A percentile compares a stretch with the other conserved stretches of the same genome.
These are phyloP conservation scores for Molossus molossus DNA, from an alignment of 2,797 vertebrate genomes.

Conservation along the genomic window DNA sequence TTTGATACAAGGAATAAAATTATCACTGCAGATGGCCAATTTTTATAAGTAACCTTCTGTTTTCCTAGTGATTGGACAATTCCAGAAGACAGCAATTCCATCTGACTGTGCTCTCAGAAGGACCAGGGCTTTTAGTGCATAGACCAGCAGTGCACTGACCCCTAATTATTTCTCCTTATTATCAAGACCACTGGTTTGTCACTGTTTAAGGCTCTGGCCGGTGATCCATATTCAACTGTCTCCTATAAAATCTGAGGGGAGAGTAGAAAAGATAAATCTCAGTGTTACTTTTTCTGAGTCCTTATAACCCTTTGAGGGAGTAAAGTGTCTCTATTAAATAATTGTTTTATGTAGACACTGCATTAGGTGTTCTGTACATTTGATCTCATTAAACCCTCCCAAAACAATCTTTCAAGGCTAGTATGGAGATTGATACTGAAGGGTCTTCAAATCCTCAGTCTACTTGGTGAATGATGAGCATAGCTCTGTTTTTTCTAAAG, in stretches of 20 bases:
- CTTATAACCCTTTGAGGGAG: background rate
- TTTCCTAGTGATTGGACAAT: background rate
- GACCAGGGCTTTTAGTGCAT: background rate
- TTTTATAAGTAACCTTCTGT: constrained; percentile 1
- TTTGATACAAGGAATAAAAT: background rate
- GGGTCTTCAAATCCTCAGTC: background rate
- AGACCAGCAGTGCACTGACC: background rate
- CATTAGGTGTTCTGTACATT: background rate
- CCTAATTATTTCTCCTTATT: background rate
- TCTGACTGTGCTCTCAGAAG: background rate
- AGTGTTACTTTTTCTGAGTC: background rate
- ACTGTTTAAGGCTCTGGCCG: background rate
- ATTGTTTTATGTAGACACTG: background rate
- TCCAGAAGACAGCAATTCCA: background rate
- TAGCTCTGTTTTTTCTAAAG: constrained; percentile 19
- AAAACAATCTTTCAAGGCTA: background rate
- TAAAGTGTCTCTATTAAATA: background rate
- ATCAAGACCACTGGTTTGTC: constrained; percentile 1
- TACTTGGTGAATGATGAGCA: background rate
- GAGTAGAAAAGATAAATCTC: background rate
- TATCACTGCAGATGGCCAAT: background rate
- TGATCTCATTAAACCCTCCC: background rate
- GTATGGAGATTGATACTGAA: background rate
- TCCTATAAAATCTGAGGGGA: background rate
- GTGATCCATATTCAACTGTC: constrained; percentile 22